Conservation (phyloP, 2,113 vertebrate genomes). For the Capreolus pygargus region DNA sequence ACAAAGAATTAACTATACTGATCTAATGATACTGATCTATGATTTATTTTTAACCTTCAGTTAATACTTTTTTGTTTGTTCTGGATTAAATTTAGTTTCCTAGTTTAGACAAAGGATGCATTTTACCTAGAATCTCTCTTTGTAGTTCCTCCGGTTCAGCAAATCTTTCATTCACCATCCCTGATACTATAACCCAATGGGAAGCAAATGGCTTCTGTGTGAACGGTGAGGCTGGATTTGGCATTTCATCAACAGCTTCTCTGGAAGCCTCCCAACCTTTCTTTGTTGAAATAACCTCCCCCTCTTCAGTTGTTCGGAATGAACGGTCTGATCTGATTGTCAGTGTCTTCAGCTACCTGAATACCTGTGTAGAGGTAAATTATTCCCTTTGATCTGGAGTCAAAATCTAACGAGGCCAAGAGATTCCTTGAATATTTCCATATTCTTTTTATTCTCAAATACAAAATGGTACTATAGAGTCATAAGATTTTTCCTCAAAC, state of each 20-base stretch:
- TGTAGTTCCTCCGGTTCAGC: conserved; percentile 74
- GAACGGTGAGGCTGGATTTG: conserved; percentile 86
- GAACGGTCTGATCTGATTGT: conserved; percentile 87
- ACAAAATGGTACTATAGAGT: neutral
- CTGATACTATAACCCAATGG: conserved; percentile 93
- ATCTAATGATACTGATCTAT: neutral
- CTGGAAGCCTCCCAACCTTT: conserved; percentile 87
- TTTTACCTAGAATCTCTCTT: neutral
- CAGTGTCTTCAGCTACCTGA: conserved; percentile 83
- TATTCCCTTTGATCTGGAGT: neutral
- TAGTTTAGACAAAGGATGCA: neutral
- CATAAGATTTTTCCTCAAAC: neutral
- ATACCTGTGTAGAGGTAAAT: conserved; percentile 76
- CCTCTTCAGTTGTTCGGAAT: conserved; percentile 86
- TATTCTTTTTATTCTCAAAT: neutral
- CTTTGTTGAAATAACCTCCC: conserved; percentile 85
- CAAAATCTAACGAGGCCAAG: neutral
- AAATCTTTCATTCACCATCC: conserved; percentile 76
- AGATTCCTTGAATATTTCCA: neutral
- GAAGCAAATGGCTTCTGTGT: conserved; percentile 88
- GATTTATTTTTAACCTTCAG: neutral
- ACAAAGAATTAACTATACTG: neutral
- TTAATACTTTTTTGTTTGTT: neutral
- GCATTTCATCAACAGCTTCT: conserved; percentile 79
- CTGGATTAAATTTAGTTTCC: neutral